phyloP scores from a whole-genome alignment of 1,140 invertebrate genomes.

The Maconellicoccus hirsutus region DNA sequence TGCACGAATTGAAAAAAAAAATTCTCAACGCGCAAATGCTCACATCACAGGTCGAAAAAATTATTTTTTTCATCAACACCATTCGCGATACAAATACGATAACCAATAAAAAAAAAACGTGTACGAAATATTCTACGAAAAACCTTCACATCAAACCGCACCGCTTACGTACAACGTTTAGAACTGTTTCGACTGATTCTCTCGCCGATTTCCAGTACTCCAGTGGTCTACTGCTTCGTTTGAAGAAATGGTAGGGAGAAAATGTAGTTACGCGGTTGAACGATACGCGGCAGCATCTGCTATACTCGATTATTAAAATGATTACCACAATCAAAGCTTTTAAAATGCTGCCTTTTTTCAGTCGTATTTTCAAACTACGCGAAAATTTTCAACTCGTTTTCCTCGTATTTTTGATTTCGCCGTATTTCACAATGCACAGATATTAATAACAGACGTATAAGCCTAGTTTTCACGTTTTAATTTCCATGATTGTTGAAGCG shows the following conservation, averaged over 20 bases:
- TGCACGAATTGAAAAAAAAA: neutral
- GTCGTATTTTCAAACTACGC: too few species aligned
- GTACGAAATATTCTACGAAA: neutral
- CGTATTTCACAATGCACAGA: too few species aligned
- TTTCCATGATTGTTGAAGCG: neutral
- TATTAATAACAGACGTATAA: neutral
- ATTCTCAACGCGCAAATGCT: neutral
- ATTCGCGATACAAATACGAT: neutral
- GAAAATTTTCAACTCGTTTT: too few species aligned
- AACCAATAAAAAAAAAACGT: neutral
- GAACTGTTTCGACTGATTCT: neutral
- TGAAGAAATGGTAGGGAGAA: conserved; percentile 1
- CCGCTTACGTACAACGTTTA: neutral
- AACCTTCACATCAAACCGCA: neutral
- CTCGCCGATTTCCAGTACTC: neutral
- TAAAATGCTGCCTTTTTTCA: too few species aligned
- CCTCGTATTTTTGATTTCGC: too few species aligned
- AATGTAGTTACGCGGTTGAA: neutral
- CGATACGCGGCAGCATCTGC: neutral
- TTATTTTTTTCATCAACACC: neutral
- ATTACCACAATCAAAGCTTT: too few species aligned
- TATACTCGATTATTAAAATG: neutral
- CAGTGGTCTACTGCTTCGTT: neutral
- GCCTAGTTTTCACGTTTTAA: neutral
- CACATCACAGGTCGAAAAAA: neutral